These are phyloP conservation scores for Drosophila macrospina DNA, from an alignment of 2,888 invertebrate genomes.

Conservation along the genomic window DNA sequence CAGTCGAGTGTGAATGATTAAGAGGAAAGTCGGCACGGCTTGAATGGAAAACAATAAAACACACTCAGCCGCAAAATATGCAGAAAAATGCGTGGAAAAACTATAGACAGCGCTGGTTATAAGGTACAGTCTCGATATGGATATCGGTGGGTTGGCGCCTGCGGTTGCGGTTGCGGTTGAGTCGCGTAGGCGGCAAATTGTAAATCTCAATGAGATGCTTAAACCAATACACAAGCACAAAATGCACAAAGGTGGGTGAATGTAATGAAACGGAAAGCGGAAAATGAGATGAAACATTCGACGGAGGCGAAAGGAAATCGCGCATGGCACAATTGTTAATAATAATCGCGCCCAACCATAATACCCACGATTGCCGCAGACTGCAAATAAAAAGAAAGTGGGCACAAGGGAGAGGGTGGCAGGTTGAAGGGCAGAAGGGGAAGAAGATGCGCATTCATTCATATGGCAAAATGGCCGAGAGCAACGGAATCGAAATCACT, in stretches of 20 bases:
- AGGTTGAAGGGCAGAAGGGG: no score
- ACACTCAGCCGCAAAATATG: conserved; percentile 39
- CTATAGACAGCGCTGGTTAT: background rate
- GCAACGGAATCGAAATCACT: conserved; percentile 73
- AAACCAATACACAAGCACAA: conserved; percentile 28
- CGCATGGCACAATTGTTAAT: conserved; percentile 68
- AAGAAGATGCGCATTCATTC: conserved; percentile 39
- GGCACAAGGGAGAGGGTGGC: no score
- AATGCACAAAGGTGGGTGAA: conserved; percentile 53
- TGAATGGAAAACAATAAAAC: conserved; percentile 57
- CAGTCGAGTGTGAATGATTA: conserved; percentile 73
- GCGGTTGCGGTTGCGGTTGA: conserved; percentile 9
- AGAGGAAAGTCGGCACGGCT: conserved; percentile 23
- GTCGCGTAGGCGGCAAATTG: conserved; percentile 21
- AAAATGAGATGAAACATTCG: conserved; percentile 38
- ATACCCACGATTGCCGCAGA: background rate
- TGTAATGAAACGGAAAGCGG: conserved; percentile 71
- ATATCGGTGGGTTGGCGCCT: no score
- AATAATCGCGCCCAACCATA: conserved; percentile 54
- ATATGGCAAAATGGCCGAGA: conserved; percentile 56
- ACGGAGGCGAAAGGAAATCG: conserved; percentile 44
- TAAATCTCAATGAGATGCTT: conserved; percentile 47
- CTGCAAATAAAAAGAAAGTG: no score
- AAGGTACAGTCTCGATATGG: conserved; percentile 1
- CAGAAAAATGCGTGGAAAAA: conserved; percentile 24